A percentile compares a stretch with the other conserved stretches of the same genome.
Conservation (phyloP, 2,888 invertebrate genomes). For the Diabrotica balteata region DNA sequence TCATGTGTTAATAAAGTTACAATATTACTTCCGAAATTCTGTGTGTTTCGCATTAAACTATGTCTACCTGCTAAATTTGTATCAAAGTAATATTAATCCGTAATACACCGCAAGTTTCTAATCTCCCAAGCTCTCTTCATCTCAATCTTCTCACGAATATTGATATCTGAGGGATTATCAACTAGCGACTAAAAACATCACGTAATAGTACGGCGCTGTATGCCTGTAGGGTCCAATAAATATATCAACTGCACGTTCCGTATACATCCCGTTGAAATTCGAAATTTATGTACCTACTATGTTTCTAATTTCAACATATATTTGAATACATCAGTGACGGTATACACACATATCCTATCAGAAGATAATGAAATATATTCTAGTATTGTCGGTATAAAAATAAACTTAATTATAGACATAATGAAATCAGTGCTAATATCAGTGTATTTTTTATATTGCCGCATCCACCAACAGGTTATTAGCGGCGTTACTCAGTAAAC, state of each 20-base stretch:
- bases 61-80: background rate
- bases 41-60: background rate
- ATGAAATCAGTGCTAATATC: too few relatives aligned
- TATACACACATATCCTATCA: background rate
- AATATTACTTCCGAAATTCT: too few relatives aligned
- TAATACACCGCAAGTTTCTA: background rate
- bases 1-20: too few relatives aligned
- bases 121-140: conserved; percentile 3
- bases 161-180: conserved; percentile 15
- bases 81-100: background rate
- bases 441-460: too few relatives aligned
- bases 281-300: conserved; percentile 37
- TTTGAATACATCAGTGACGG: background rate
- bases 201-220: conserved; percentile 59
- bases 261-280: conserved; percentile 30
- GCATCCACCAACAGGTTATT: too few relatives aligned
- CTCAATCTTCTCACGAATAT: conserved; percentile 17
- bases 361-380: too few relatives aligned
- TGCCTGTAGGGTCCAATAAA: conserved; percentile 35
- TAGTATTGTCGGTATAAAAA: too few relatives aligned
- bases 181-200: conserved; percentile 15
- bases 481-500: too few relatives aligned
- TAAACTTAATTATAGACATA: too few relatives aligned
- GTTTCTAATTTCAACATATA: conserved; percentile 39
- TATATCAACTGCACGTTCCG: conserved; percentile 36